Conservation (phyloP, 2,888 invertebrate genomes). For the Meiosimyza platycephala region DNA sequence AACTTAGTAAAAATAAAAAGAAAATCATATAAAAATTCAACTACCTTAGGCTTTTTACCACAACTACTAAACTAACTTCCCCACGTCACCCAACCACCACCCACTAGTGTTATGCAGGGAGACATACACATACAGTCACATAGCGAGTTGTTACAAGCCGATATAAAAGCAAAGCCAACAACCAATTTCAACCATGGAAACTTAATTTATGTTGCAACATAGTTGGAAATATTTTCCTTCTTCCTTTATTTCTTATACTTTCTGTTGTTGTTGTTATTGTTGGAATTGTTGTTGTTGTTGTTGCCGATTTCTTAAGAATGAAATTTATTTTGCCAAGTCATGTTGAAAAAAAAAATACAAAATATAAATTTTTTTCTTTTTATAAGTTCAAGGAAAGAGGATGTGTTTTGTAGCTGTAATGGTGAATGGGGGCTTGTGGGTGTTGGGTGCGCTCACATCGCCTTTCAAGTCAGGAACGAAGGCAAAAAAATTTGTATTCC, state of each 20-base stretch:
- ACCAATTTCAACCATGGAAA: constrained; percentile 67
- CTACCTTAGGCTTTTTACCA: constrained; percentile 58
- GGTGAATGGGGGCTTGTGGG: constrained; percentile 44
- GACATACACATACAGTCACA: constrained; percentile 15
- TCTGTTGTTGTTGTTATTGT: constrained; percentile 30
- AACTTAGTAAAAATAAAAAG: constrained; percentile 26
- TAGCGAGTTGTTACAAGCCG: constrained; percentile 15
- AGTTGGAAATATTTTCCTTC: constrained; percentile 65
- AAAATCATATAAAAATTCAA: constrained; percentile 55
- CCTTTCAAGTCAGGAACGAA: constrained; percentile 7
- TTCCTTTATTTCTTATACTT: constrained; percentile 39
- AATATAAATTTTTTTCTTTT: constrained; percentile 46
- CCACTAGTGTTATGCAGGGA: constrained; percentile 32
- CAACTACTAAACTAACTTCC: neutral
- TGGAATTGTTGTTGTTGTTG: constrained; percentile 40
- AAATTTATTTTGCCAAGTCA: constrained; percentile 66
- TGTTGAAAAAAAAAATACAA: constrained; percentile 58
- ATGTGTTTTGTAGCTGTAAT: constrained; percentile 47
- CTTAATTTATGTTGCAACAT: constrained; percentile 67
- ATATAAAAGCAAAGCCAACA: constrained; percentile 60
- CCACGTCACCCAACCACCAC: constrained; percentile 37
- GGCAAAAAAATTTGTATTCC: constrained; percentile 62
- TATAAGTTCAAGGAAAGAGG: constrained; percentile 56
- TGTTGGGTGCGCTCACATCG: constrained; percentile 14
- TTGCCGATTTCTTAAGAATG: constrained; percentile 59